Evolutionary conservation across 2,113 vertebrate genomes (phyloP).

Genomic region (Picathartes gymnocephalus): DNA sequence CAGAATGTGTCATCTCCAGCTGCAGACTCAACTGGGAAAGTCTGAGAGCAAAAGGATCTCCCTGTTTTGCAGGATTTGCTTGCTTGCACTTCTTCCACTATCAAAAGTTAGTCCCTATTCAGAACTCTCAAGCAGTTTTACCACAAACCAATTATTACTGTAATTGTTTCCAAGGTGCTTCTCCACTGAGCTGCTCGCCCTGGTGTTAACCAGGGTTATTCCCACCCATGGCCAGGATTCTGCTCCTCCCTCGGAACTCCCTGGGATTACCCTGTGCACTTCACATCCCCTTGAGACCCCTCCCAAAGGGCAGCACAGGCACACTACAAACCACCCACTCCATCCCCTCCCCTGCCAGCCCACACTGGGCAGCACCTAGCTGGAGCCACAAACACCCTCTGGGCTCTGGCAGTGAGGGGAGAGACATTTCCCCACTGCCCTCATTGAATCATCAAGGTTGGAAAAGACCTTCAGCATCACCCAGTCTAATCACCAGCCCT

Average conservation of each 20-base stretch:
- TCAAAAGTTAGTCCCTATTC: neutral
- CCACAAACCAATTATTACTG: neutral
- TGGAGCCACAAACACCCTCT: neutral
- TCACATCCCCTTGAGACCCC: fast-evolving
- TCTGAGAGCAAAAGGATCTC: neutral
- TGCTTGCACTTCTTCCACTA: neutral
- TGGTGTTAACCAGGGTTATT: fast-evolving
- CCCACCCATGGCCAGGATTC: neutral
- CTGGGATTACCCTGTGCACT: neutral
- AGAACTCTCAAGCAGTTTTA: neutral
- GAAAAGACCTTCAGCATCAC: neutral
- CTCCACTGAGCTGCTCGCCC: neutral
- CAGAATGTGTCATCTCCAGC: neutral
- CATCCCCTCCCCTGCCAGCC: neutral
- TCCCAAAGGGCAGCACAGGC: neutral
- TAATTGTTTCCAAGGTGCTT: neutral
- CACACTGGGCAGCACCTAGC: fast-evolving
- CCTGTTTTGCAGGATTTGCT: neutral
- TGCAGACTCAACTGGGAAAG: neutral
- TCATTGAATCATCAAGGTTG: fast-evolving
- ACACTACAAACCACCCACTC: too few species aligned
- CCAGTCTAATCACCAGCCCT: neutral
- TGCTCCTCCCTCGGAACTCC: fast-evolving
- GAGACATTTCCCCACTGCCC: neutral
- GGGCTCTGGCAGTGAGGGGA: fast-evolving